Conservation (phyloP, 2,113 vertebrate genomes). For the Seriola rivoliana region DNA sequence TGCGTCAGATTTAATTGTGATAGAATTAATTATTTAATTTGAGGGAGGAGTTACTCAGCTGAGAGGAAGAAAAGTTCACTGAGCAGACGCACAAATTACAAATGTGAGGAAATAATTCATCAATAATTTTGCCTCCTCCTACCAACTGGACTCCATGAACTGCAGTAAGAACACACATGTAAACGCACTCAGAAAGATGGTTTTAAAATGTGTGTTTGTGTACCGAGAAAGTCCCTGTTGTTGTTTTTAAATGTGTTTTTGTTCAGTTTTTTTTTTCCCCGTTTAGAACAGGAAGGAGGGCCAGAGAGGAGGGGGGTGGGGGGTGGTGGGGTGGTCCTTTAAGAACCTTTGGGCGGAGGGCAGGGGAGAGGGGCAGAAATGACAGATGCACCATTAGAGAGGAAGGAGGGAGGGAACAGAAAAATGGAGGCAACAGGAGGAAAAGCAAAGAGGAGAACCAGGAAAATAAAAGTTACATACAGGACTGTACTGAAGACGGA, state of each 20-base stretch:
- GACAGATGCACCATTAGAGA: slow-evolving; percentile 31
- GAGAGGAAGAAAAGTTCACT: not conserved
- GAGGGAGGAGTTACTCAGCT: not conserved
- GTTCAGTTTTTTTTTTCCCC: slow-evolving; percentile 9
- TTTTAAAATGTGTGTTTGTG: slow-evolving; percentile 1
- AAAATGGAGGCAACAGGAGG: slow-evolving; percentile 47
- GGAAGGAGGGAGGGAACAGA: slow-evolving; percentile 11
- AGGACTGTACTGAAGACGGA: slow-evolving; percentile 41
- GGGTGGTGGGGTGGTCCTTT: not conserved
- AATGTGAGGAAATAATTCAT: not conserved
- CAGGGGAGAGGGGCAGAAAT: slow-evolving; percentile 20
- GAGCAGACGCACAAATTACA: not conserved
- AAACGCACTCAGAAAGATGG: slow-evolving; percentile 51
- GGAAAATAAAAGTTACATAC: slow-evolving; percentile 54
- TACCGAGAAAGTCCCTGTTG: slow-evolving; percentile 33
- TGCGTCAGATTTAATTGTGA: not conserved
- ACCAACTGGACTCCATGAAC: not conserved
- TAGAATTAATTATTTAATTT: not conserved
- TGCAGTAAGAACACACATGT: slow-evolving; percentile 17
- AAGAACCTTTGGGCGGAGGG: not conserved
- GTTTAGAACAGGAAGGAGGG: slow-evolving; percentile 35
- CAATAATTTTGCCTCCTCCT: too few relatives aligned
- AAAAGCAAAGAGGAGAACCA: slow-evolving; percentile 59
- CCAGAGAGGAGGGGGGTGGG: not conserved
- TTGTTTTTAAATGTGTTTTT: slow-evolving; percentile 29